A percentile compares a stretch with the other conserved stretches of the same genome.
Evolutionary conservation across 2,888 invertebrate genomes (phyloP).

Genomic region (Ichneumoninae sp.): DNA sequence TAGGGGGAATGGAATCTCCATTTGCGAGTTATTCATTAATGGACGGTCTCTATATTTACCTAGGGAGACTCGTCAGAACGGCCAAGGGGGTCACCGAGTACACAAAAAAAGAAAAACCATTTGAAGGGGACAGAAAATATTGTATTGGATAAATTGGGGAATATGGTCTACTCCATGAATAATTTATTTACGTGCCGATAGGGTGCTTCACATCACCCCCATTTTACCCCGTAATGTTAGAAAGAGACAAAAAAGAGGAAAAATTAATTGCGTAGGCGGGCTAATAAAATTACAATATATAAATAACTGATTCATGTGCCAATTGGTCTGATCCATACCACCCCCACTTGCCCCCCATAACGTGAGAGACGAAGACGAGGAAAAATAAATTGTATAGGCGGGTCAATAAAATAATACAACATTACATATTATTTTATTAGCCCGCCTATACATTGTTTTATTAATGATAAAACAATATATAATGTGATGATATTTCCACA

Average conservation of each 20-base stretch:
- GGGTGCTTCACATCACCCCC: not conserved
- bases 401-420: not conserved
- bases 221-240: not conserved
- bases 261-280: not conserved
- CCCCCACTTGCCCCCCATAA: not conserved
- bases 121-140: not conserved
- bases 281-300: no score
- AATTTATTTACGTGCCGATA: not conserved
- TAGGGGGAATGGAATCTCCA: no score
- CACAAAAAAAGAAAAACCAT: constrained; percentile 13
- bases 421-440: no score
- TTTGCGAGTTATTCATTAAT: no score
- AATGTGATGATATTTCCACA: no score
- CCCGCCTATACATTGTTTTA: no score
- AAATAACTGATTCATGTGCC: not conserved
- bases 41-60: not conserved
- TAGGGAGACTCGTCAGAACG: constrained; percentile 14
- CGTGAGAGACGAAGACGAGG: not conserved
- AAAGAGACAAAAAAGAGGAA: not conserved
- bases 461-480: no score
- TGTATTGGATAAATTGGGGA: no score
- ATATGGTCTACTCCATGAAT: no score
- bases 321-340: not conserved
- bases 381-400: not conserved
- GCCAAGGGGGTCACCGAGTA: constrained; percentile 20